Base-by-base conservation (phyloP, 2,888 invertebrate genomes). In the Drosophila subquinaria region DNA sequence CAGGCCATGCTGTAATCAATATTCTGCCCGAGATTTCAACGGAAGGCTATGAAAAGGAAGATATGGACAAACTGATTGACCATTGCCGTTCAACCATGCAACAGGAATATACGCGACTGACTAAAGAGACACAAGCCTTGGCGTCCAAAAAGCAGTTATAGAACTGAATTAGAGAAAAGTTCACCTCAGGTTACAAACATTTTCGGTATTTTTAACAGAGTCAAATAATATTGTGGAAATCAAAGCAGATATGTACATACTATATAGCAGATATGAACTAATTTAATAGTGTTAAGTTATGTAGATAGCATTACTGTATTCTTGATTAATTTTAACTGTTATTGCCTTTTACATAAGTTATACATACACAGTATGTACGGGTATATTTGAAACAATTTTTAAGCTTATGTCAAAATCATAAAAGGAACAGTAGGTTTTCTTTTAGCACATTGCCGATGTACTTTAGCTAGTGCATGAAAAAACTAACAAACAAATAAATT, bases 11-110 rank as follows among this genome's bases (percentile, higher is more conserved):
- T 73, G 94, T 95, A 55, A 95, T 97, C 66, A 95, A 95, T 36
- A 95, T 97, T 89, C 92, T 97, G 78, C 97, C 97, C 0, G 93
- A 95, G 72, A 95, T 97, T 72, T 93, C 95, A 74, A 96, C 97
- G 0, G 93, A 94, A 68, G 95, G 94, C 38, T 92, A 95, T 82
- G 93, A 93, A 0, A 95, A 94, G 86, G 95, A 95, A 1, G 94
- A 96, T 83, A 93, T 97, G 61, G 93, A 94, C 0, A 88, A 93
- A 38, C 90, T 97, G 52, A 95, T 96, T 76, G 95, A 96, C n/a
- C 94, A 94, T 73, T 94, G 95, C 15, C 95, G 95, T 89, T 92
- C 93, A 45, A 91, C 93, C 23, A 96, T 97, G 96, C 95, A 96
- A 76, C 93, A 94, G 64, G 94, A 94, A 77, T 96, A 94, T 72